These are phyloP conservation scores for Podarcis muralis DNA, from an alignment of 2,113 vertebrate species.

Conservation along the genomic window DNA sequence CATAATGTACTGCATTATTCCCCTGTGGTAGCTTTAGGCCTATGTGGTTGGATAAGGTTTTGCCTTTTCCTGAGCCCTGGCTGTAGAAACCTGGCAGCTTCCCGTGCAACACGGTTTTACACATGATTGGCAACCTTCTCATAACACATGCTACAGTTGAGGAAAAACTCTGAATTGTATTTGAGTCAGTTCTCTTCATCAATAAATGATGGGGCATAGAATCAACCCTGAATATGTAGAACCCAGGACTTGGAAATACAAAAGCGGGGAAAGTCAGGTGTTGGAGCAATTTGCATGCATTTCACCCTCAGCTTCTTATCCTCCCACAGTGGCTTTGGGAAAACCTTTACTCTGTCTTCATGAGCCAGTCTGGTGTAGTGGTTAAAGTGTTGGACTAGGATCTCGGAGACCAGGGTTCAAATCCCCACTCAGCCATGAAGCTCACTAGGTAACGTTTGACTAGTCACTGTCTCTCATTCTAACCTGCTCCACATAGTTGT, in stretches of 20 bases:
- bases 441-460: background rate
- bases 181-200: background rate
- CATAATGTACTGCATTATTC: conserved; percentile 8
- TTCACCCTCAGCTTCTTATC: background rate
- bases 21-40: conserved; percentile 5
- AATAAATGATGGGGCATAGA: background rate
- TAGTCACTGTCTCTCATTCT: background rate
- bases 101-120: background rate
- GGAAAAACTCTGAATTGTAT: conserved; percentile 1
- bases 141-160: background rate
- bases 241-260: background rate
- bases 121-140: conserved; percentile 15
- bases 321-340: background rate
- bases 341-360: background rate
- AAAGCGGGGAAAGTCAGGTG: background rate
- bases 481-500: background rate
- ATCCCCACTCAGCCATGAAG: too few species aligned
- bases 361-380: too few species aligned
- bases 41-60: conserved; percentile 20
- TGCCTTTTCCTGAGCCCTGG: conserved; percentile 6
- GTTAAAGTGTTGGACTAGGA: too few species aligned
- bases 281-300: background rate
- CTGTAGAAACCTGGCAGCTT: conserved; percentile 6
- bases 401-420: too few species aligned
- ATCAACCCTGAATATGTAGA: background rate